Percentiles rank a stretch among this genome's conserved stretches.
phyloP scores from a whole-genome alignment of 2,113 vertebrate species.

The Aspidoscelis tigris region DNA sequence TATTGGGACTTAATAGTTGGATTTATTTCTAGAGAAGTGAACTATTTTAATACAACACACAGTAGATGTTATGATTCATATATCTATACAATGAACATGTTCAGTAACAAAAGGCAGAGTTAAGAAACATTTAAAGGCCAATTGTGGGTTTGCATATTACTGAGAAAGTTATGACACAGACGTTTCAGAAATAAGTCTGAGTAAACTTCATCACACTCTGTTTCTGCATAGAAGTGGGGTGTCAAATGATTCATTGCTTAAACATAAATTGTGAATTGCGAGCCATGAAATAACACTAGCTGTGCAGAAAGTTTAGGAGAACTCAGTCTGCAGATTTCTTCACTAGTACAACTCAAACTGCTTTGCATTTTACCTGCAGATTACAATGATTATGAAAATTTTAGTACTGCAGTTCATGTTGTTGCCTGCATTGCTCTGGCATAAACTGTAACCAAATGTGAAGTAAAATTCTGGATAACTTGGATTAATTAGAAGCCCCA shows the following conservation, averaged over 20 bases:
- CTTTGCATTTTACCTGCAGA: too few species aligned
- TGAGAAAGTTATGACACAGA: background rate
- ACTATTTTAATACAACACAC: background rate
- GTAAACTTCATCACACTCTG: slow-evolving; percentile 7
- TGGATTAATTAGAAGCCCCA: too few species aligned
- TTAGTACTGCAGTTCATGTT: too few species aligned
- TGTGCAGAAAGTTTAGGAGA: background rate
- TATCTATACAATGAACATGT: background rate
- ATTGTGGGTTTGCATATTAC: background rate
- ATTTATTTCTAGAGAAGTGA: background rate
- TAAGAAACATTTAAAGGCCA: background rate
- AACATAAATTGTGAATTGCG: slow-evolving; percentile 7
- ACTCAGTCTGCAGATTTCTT: background rate
- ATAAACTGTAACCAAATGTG: too few species aligned
- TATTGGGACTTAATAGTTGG: background rate
- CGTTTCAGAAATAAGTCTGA: background rate
- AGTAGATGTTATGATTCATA: background rate
- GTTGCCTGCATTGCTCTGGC: too few species aligned
- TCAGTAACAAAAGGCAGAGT: background rate
- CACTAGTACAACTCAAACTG: background rate
- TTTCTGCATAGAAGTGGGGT: slow-evolving; percentile 4
- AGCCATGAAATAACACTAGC: background rate
- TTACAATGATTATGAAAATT: too few species aligned
- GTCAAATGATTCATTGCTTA: slow-evolving; percentile 19
- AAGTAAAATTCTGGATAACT: too few species aligned